Base-by-base conservation (phyloP, 2,113 vertebrate species). In the Otis tarda region DNA sequence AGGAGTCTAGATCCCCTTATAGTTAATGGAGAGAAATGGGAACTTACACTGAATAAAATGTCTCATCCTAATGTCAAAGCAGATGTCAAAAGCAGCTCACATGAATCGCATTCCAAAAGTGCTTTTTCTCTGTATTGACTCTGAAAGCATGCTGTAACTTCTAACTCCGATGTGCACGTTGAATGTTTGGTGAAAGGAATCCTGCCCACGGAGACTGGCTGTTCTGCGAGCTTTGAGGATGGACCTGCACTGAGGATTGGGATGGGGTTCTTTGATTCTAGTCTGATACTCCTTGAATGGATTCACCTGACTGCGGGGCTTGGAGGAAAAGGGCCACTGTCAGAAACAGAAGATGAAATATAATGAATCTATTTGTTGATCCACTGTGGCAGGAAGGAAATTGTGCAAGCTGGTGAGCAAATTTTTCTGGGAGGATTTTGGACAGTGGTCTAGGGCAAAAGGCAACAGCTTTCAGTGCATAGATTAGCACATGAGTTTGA, bases 91-190 rank as follows among this genome's bases (percentile, higher is more conserved):
- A 92, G 67, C 86, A 64, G 63, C 89, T 92, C 70, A 76, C 61
- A 90, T 57, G 37, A 89, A 76, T 90, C 79, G 65, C 45, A 14
- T 43, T 28, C 67, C 92, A 8, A 76, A 90, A 90, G 63, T 39
- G 83, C 4, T 50, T 95, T 86, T 89, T 95, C 79, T 71, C 86
- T 90, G 39, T 79, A 52, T 76, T 88, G 67, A 25, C 86, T 85
- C 71, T 86, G 93, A 91, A 80, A 90, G 59, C 21, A 1, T 1
- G 21, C 45, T 71, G 79, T 37, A 67, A 69, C 21, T 25, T 43
- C 35, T 47, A 28, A 50, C 76, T 94, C 6, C 5, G 65, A 63
- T n/a, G 47, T 75, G n/a, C 28, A 6, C 3, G 6, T 3, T 1
- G 8, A 65, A 80, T 77, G 37, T 87, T 61, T 86, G 73, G 39